Base-by-base conservation (phyloP, 2,888 invertebrate genomes). In the Stenurella melanura region DNA sequence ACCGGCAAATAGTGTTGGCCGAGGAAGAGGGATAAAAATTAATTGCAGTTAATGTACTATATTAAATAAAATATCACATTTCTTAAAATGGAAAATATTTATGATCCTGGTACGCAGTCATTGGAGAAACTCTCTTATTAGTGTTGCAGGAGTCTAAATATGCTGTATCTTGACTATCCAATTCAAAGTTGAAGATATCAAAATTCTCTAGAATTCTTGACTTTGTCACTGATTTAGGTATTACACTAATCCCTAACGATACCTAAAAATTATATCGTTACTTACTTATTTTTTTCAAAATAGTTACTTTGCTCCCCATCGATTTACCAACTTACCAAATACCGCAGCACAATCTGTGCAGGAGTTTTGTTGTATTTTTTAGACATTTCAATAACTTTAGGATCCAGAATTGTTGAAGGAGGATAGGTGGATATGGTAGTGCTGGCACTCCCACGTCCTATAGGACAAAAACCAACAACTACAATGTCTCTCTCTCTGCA, bases 181-280 rank as follows among this genome's bases (percentile, higher is more conserved):
- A 90, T 81, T 93, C 91, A 87, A 97, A 96, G 89, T 96, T 95
- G 81, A 94, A 93, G 12, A 96, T 93, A 78, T 94, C 87, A 82
- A 95, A 92, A 89, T 97, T 94, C 85, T 93, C 91, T 70, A 91
- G 90, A 87, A 96, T 94, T 83, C 95, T 91, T 0, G 92, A 89
- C 82, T 93, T 93, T 0, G 92, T 96, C 17, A 96, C 95, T 0
- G 96, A 96, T 88, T 97, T 97, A 0, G 97, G 96, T 79, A 97
- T 95, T 17, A 95, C 95, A 34, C 82, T 76, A 60, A 89, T 85
- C 2, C 89, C 87, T 74, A 88, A 80, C 58, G 83, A 82, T 21
- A 87, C 74, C 87, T 87, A 71, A 68, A 85, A 83, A 78, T 66
- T 73, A 68, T n/a, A 26, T 70, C 10, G 6, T 54, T 54, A 15